A percentile compares a stretch with the other conserved stretches of the same genome.
phyloP scores from a whole-genome alignment of 2,888 invertebrate species.

The Pilophorus perplexus region DNA sequence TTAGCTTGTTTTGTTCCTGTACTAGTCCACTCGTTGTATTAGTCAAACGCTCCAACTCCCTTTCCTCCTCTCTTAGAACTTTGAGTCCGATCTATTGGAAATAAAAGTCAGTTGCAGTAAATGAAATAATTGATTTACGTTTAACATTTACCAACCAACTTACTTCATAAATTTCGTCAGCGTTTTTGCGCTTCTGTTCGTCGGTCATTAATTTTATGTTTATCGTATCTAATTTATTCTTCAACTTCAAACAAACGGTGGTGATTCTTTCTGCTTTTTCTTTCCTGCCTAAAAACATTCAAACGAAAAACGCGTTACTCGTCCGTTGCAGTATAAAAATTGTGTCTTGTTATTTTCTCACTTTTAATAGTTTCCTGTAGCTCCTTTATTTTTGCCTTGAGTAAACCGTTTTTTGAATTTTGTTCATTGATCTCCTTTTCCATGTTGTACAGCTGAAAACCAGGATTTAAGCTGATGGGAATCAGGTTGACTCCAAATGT shows the following conservation, averaged over 20 bases:
- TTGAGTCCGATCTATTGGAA: slow-evolving; percentile 38
- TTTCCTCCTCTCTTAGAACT: slow-evolving; percentile 38
- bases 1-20: slow-evolving; percentile 53
- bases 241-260: slow-evolving; percentile 11
- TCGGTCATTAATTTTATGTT: slow-evolving; percentile 41
- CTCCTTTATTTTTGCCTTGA: slow-evolving; percentile 23
- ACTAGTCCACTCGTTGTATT: slow-evolving; percentile 52
- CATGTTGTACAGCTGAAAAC: slow-evolving; percentile 28
- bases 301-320: too few relatives aligned
- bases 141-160: too few relatives aligned
- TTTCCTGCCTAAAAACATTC: slow-evolving; percentile 20
- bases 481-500: too few relatives aligned
- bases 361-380: slow-evolving; percentile 19
- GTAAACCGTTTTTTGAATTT: slow-evolving; percentile 21
- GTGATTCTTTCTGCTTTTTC: slow-evolving; percentile 14
- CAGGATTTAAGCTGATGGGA: too few relatives aligned
- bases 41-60: slow-evolving; percentile 40
- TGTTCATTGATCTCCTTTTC: slow-evolving; percentile 15
- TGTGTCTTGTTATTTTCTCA: not conserved
- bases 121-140: not conserved
- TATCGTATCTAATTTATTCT: slow-evolving; percentile 25
- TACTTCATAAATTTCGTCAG: slow-evolving; percentile 44
- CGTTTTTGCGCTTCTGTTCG: slow-evolving; percentile 43
- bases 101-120: not conserved
- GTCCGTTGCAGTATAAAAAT: too few relatives aligned